A percentile compares a stretch with the other conserved stretches of the same genome.
Evolutionary conservation across 2,113 vertebrate genomes (phyloP).

Genomic region (Oncorhynchus gorbuscha): DNA sequence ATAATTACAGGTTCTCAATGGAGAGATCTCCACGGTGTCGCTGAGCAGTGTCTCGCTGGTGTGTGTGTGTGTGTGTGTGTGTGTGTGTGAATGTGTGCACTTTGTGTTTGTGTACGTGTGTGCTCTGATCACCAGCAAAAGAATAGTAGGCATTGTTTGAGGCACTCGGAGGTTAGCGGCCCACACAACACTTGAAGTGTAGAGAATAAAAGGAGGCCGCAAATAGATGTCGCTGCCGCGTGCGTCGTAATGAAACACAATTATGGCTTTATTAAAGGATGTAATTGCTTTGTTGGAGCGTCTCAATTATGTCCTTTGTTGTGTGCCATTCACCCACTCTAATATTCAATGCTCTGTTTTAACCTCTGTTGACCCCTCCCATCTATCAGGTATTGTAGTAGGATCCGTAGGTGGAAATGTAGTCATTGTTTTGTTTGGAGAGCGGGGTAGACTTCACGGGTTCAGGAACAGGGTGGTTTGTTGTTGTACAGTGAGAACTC

Average conservation of each 20-base stretch:
- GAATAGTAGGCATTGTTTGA: slow-evolving; percentile 64
- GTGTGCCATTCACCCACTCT: slow-evolving; percentile 56
- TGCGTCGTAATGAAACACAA: slow-evolving; percentile 69
- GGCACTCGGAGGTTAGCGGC: slow-evolving; percentile 63
- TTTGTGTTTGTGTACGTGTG: slow-evolving; percentile 11
- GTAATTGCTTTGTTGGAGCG: slow-evolving; percentile 72
- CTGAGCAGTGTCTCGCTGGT: slow-evolving; percentile 35
- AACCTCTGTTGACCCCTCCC: slow-evolving; percentile 61
- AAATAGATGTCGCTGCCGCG: slow-evolving; percentile 57
- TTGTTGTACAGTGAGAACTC: slow-evolving; percentile 19
- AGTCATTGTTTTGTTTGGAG: slow-evolving; percentile 50
- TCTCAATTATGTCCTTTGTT: slow-evolving; percentile 69
- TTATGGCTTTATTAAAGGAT: slow-evolving; percentile 73
- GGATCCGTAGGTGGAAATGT: not conserved
- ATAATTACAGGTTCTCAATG: slow-evolving; percentile 78
- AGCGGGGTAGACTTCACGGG: slow-evolving; percentile 41
- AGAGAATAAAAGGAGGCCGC: slow-evolving; percentile 66
- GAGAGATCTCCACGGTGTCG: slow-evolving; percentile 60
- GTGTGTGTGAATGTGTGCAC: slow-evolving; percentile 32
- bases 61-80: slow-evolving; percentile 35
- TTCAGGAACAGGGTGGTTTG: slow-evolving; percentile 11
- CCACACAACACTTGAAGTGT: slow-evolving; percentile 43
- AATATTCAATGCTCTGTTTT: slow-evolving; percentile 56
- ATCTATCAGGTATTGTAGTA: slow-evolving; percentile 11
- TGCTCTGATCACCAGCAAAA: slow-evolving; percentile 47